Evolutionary conservation across 2,888 invertebrate genomes (phyloP), one percentile per base, ranked within the genome.

Genomic region (Rhodophaea formosa): DNA sequence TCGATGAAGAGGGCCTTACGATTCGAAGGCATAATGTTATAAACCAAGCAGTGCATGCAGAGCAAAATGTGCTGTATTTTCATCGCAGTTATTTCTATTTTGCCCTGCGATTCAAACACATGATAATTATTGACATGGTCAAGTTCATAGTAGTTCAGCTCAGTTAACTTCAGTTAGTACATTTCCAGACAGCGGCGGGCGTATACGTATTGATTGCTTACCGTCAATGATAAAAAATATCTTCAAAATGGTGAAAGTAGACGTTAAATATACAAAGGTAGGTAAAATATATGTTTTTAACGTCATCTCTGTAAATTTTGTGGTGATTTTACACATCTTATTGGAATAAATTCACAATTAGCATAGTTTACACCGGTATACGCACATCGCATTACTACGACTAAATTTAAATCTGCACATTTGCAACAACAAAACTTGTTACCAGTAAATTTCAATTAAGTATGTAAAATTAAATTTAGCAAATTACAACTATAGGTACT

Each of bases 261-360:
- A 90, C 66, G 86, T 92, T 16, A 88, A 91, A 78, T 92, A 92
- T 62, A 92, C 89, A 8, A 88, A 92, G 88, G 93, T 92, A 82
- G 67, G 70, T 63, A 42, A 39, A 58, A 53, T 57, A 47, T 56
- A 16, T 56, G 42, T 39, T 39, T 5, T 12, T 12, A 5, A 12
- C n/a, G n/a, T 39, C 35, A 3, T 35, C 12, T 35, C 35, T 7
- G 3, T 10, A 35, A 10, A 6, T 39, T 39, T 39, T 1, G 10
- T 39, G 5, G 39, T 39, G n/a, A 12, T 2, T 3, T 12, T 39
- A 39, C 12, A 12, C 2, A 39, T 39, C 10, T 1, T 39, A 12
- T 12, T 39, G 6, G n/a, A 39, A 39, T 39, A 23, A 23, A 23
- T 23, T 23, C 23, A 3, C 5, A n/a, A 3, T 23, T 23, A 23